phyloP scores from a whole-genome alignment of 2,888 invertebrate genomes.

The Apodemia mormo region DNA sequence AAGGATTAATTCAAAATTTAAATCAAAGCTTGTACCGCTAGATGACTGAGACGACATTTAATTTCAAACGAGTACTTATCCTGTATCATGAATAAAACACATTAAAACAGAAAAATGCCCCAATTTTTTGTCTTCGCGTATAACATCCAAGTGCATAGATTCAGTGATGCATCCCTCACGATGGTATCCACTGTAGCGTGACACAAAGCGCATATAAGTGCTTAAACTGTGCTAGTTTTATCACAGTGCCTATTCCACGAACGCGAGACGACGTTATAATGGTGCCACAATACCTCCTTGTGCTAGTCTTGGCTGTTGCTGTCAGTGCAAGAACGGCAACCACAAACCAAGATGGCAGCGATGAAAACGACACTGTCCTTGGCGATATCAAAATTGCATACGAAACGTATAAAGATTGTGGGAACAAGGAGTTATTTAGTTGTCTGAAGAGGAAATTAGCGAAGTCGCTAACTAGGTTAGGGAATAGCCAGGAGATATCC shows the following conservation, averaged over 20 bases:
- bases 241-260: constrained; percentile 70
- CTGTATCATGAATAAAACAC: neutral
- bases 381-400: constrained; percentile 88
- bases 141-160: constrained; percentile 62
- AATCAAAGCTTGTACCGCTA: too few relatives aligned
- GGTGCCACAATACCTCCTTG: constrained; percentile 82
- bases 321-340: constrained; percentile 77
- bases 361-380: constrained; percentile 71
- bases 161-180: constrained; percentile 76
- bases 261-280: constrained; percentile 73
- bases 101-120: constrained; percentile 20
- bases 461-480: constrained; percentile 88
- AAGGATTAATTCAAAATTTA: too few relatives aligned
- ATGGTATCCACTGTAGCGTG: constrained; percentile 70
- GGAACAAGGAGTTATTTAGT: constrained; percentile 84
- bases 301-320: constrained; percentile 78
- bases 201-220: constrained; percentile 78
- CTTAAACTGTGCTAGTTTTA: constrained; percentile 64
- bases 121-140: constrained; percentile 38
- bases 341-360: constrained; percentile 63
- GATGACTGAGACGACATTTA: too few relatives aligned
- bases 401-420: constrained; percentile 91
- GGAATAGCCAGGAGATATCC: constrained; percentile 85
- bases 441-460: constrained; percentile 91
- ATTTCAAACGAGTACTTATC: neutral